Percentiles rank a stretch among this genome's conserved stretches.
Conservation (phyloP, 2,888 invertebrate genomes). For the Stenolophus ochropezus region DNA sequence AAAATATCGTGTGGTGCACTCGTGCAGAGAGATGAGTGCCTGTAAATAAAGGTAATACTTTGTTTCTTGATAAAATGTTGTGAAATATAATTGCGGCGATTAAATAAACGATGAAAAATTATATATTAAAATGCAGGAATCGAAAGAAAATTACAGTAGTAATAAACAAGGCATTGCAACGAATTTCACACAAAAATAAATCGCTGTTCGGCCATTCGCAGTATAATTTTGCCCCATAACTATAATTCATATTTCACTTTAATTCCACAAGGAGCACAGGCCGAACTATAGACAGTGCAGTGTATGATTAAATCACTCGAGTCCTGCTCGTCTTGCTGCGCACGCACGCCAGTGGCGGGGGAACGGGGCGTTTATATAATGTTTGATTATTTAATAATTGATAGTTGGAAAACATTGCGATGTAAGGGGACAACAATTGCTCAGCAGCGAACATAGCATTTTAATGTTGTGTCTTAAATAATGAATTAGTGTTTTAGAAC, state of each 20-base stretch:
- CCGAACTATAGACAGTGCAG: not conserved
- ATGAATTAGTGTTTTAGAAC: conserved; percentile 38
- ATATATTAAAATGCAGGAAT: not conserved
- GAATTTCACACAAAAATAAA: conserved; percentile 40
- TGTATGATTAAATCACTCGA: conserved; percentile 24
- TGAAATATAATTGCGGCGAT: not conserved
- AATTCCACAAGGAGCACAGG: not conserved
- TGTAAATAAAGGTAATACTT: too few relatives aligned
- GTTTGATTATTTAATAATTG: conserved; percentile 49
- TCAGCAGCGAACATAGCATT: not conserved
- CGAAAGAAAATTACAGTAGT: conserved; percentile 18
- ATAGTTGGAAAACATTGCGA: conserved; percentile 47
- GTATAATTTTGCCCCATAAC: conserved; percentile 39
- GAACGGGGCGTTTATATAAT: conserved; percentile 32
- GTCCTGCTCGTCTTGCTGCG: conserved; percentile 1
- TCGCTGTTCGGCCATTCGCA: not conserved
- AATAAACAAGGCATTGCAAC: not conserved
- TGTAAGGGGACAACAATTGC: conserved; percentile 44
- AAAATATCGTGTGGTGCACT: too few relatives aligned
- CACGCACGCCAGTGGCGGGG: conserved; percentile 5
- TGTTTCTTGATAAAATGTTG: too few relatives aligned
- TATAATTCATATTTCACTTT: conserved; percentile 17
- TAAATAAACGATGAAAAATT: conserved; percentile 5
- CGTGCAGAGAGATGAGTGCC: too few relatives aligned
- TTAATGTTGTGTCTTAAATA: conserved; percentile 42